Evolutionary conservation across 2,888 invertebrate species (phyloP), one percentile per base, ranked within the genome.

Genomic region (Esperia sulphurella): DNA sequence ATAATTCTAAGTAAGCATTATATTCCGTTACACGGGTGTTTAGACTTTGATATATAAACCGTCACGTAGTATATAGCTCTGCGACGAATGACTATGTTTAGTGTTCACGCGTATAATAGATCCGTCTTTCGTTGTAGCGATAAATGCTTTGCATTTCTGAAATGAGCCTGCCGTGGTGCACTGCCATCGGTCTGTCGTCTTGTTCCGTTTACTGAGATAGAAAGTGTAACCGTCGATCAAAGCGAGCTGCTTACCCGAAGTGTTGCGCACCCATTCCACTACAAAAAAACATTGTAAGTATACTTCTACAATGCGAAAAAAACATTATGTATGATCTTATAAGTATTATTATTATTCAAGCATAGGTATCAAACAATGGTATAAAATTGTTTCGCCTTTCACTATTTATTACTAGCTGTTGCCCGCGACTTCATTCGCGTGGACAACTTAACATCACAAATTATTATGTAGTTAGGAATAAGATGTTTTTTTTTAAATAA

Each of bases 201-300:
- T 49, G 29, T 21, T 40, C 1, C 33, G 37, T 1, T 13, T 41
- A 10, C 52, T 41, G 13, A 43, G 48, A 41, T 54, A 55, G 43
- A 54, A 60, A 0, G 56, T 56, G 44, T 52, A 59, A 0, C 54
- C 58, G 29, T 48, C 6, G 0, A 48, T 3, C 9, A 57, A 29
- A 0, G 47, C 57, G 5, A 49, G 3, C n/a, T 46, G 8, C 13
- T 13, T 13, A 40, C 55, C 51, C 9, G 13, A 4, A 8, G 1
- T n/a, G 14, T 30, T 43, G 10, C 8, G 12, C n/a, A 45, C 29
- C 29, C 29, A 14, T 6, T 10, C 0, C 13, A 43, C 43, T 31
- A 33, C 2, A 43, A 43, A 0, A 29, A 13, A 29, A 8, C 8
- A 21, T 5, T 21, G 2, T 5, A 21, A 3, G 21, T n/a, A n/a